Percentiles rank a stretch among this genome's conserved stretches.
phyloP scores from a whole-genome alignment of 1,140 invertebrate species.

The Varroa destructor region DNA sequence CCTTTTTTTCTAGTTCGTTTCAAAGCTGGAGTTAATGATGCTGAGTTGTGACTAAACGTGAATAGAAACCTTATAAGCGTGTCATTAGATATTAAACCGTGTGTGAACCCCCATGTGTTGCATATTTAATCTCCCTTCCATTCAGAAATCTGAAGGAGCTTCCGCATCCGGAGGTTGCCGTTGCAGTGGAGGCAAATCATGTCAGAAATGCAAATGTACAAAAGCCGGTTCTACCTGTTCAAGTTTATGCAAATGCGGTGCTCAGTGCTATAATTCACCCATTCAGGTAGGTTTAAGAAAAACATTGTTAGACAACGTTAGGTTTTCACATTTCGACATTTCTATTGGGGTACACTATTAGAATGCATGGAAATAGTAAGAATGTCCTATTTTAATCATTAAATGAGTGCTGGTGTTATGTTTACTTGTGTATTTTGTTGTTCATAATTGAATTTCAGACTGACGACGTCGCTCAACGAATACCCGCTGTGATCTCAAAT shows the following conservation, averaged over 20 bases:
- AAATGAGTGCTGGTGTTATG: too few relatives aligned
- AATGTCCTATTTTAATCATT: too few relatives aligned
- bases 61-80: neutral
- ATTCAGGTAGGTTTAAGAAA: neutral
- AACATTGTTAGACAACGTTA: too few relatives aligned
- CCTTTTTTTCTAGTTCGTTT: too few relatives aligned
- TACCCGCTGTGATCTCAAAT: conserved; percentile 8
- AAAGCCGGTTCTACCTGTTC: conserved; percentile 20
- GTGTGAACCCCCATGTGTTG: neutral
- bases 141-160: neutral
- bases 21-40: too few relatives aligned
- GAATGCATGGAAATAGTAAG: too few relatives aligned
- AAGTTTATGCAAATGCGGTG: conserved; percentile 13
- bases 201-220: conserved; percentile 17
- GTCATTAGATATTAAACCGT: neutral
- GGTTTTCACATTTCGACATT: too few relatives aligned
- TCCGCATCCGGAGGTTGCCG: neutral
- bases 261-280: neutral
- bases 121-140: neutral
- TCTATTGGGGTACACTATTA: too few relatives aligned
- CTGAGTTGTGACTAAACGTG: neutral
- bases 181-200: conserved; percentile 8
- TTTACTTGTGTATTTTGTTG: too few relatives aligned
- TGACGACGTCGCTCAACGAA: conserved; percentile 13
- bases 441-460: neutral